These are phyloP conservation scores for Amphimedon queenslandica DNA, from an alignment of 37 sponge, comb jelly and placozoan species.

Conservation along the genomic window DNA sequence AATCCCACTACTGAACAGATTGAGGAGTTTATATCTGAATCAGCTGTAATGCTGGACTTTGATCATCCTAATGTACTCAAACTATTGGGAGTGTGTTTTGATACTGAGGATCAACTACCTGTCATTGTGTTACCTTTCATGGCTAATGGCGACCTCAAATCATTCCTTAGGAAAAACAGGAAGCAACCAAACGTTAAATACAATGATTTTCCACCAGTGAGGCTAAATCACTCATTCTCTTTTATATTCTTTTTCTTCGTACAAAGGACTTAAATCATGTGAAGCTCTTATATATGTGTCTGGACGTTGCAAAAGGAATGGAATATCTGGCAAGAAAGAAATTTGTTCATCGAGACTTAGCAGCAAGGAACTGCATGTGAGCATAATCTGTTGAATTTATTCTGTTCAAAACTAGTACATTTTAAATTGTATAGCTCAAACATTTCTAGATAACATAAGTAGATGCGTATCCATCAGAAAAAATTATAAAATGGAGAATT, in stretches of 20 bases:
- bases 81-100: slow-evolving; percentile 47
- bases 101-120: slow-evolving; percentile 28
- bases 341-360: no score
- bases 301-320: slow-evolving; percentile 54
- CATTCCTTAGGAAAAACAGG: slow-evolving; percentile 23
- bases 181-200: neutral
- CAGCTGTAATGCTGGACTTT: slow-evolving; percentile 30
- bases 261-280: slow-evolving; percentile 13
- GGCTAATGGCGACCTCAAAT: slow-evolving; percentile 37
- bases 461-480: no score
- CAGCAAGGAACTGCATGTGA: no score
- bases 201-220: no score
- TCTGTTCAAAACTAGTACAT: no score
- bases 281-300: slow-evolving; percentile 17
- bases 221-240: no score
- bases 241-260: no score
- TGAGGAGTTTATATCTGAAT: slow-evolving; percentile 34
- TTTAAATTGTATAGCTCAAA: no score
- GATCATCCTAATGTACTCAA: slow-evolving; percentile 46
- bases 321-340: slow-evolving; percentile 28
- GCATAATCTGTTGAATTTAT: no score
- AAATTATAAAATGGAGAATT: no score
- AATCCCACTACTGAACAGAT: slow-evolving; percentile 13
- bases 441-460: no score
- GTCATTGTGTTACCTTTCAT: slow-evolving; percentile 37